phyloP scores from a whole-genome alignment of 2,888 invertebrate genomes.

The Drosophila neoperkinsi region DNA sequence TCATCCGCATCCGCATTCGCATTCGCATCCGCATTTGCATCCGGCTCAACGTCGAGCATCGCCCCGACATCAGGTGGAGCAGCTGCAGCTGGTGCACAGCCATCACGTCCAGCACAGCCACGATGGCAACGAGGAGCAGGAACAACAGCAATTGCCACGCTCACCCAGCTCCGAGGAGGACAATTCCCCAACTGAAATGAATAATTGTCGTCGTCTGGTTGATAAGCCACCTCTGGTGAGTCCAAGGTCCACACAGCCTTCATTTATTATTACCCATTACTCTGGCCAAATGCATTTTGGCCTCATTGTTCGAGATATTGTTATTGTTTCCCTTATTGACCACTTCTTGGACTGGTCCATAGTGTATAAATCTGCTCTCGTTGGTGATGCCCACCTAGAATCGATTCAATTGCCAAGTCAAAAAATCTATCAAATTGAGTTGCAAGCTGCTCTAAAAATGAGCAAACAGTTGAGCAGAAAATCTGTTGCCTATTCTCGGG shows the following conservation, averaged over 20 bases:
- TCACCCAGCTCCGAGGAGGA: slow-evolving; percentile 92
- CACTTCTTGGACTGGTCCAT: neutral
- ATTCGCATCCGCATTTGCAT: slow-evolving; percentile 40
- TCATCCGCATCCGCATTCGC: slow-evolving; percentile 49
- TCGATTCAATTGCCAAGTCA: slow-evolving; percentile 25
- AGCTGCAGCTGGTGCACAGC: slow-evolving; percentile 72
- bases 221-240: slow-evolving; percentile 91
- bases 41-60: slow-evolving; percentile 43
- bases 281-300: slow-evolving; percentile 28
- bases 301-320: slow-evolving; percentile 7
- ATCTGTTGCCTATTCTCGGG: slow-evolving; percentile 59
- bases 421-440: slow-evolving; percentile 6
- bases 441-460: neutral
- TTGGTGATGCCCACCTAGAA: slow-evolving; percentile 27
- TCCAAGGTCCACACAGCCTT: slow-evolving; percentile 15
- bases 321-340: slow-evolving; percentile 36
- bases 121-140: slow-evolving; percentile 45
- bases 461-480: slow-evolving; percentile 9
- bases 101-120: slow-evolving; percentile 54
- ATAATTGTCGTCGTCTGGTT: slow-evolving; percentile 92
- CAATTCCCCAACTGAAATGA: slow-evolving; percentile 94
- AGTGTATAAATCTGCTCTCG: slow-evolving; percentile 46
- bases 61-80: slow-evolving; percentile 67
- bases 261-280: slow-evolving; percentile 48
- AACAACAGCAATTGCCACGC: slow-evolving; percentile 67